Percentiles rank a stretch among this genome's conserved stretches.
Evolutionary conservation across 64 coral and sea anemone species (phyloP).

Genomic region (Orbicella faveolata): DNA sequence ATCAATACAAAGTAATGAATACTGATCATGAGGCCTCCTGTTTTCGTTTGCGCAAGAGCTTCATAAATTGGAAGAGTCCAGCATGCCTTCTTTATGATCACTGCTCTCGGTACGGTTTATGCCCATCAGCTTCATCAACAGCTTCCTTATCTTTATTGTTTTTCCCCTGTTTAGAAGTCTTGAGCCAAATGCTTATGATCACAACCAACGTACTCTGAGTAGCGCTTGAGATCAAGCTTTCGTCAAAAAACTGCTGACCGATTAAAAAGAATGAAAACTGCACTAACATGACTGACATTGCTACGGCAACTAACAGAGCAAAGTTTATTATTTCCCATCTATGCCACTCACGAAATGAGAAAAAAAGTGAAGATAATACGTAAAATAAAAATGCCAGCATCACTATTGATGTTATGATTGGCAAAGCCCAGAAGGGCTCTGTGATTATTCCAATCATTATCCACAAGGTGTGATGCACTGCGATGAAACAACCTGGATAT

Average conservation of each 20-base stretch:
- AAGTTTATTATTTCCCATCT: background rate
- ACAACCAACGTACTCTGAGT: slow-evolving; percentile 35
- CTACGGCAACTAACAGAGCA: background rate
- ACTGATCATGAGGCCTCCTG: too few relatives aligned
- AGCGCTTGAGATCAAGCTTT: slow-evolving; percentile 13
- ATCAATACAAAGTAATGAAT: too few relatives aligned
- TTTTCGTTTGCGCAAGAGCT: too few relatives aligned
- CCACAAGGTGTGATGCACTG: slow-evolving; percentile 52
- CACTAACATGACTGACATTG: background rate
- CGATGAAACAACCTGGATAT: slow-evolving; percentile 14
- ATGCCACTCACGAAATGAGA: background rate
- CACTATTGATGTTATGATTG: slow-evolving; percentile 30
- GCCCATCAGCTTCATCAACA: too few relatives aligned
- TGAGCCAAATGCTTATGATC: slow-evolving; percentile 3
- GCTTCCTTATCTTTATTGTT: too few relatives aligned
- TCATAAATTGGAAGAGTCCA: too few relatives aligned
- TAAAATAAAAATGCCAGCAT: slow-evolving; percentile 33
- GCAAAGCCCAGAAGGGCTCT: slow-evolving; percentile 72
- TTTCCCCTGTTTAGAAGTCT: background rate
- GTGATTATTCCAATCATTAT: slow-evolving; percentile 58
- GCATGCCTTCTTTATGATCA: too few relatives aligned
- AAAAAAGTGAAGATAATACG: background rate
- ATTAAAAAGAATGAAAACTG: slow-evolving; percentile 38
- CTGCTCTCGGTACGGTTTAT: too few relatives aligned
- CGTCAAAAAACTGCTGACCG: slow-evolving; percentile 31